Base-by-base conservation (phyloP, 1,140 invertebrate genomes). In the Drosophila yakuba region DNA sequence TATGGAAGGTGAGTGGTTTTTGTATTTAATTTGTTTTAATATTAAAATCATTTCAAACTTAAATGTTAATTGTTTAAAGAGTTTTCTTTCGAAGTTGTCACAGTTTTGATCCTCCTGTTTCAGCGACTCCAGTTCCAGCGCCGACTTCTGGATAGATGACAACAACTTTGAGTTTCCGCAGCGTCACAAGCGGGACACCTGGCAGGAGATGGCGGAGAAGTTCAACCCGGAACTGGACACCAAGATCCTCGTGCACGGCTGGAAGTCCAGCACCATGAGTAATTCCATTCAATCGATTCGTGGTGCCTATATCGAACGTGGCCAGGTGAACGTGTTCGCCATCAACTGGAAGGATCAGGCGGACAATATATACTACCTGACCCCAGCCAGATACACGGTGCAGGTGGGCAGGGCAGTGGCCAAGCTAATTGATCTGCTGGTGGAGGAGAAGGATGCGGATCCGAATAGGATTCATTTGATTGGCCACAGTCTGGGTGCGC, bases 401-500 rank as follows among this genome's bases (percentile, higher is more conserved):
- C 93, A 94, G 71, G 95, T 96, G 20, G 96, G 95, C 1, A 92
- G 93, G 61, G 93, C 94, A 57, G 93, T 95, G 15, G 95, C 94
- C 0, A 93, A 93, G 61, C 93, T 96, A 44, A 93, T 96, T 3
- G 93, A 95, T 78, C 93, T 93, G 4, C 81, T 96, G 56, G 92
- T 93, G 1, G 82, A 92, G 45, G 91, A 94, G 20, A 94, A 94
- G 69, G 93, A 93, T 4, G 68, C 94, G 1, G 85, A 93, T 72
- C 91, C 93, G 0, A 82, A 94, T 63, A 86, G 94, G 23, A 93
- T 96, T 23, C 95, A 96, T 91, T 92, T 96, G 41, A 94, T 96
- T 47, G 96, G 97, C 0, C 97, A 98, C 92, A 98, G 97, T 80
- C 93, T 98, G 36, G 98, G 98, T 12, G 97, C 97, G 0, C 97